phyloP scores from a whole-genome alignment of 2,113 vertebrate genomes.

The Herpetotheres cachinnans region DNA sequence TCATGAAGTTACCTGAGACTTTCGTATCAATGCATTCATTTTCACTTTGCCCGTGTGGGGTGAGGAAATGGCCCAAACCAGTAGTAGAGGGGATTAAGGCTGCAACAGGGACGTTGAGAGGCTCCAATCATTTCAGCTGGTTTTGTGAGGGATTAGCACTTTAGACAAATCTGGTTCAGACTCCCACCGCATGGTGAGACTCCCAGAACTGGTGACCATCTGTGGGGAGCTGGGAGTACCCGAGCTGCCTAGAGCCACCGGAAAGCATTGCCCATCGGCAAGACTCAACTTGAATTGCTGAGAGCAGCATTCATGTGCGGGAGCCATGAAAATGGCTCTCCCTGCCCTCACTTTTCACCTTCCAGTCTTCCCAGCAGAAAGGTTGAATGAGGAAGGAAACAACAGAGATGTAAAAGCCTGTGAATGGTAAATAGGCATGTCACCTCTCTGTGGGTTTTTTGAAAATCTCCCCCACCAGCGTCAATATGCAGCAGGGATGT shows the following conservation, averaged over 20 bases:
- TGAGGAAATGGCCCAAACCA: neutral
- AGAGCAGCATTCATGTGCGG: neutral
- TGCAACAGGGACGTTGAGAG: neutral
- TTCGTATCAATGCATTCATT: neutral
- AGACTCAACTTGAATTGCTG: neutral
- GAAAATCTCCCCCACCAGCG: neutral
- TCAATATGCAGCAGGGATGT: neutral
- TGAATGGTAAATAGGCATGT: neutral
- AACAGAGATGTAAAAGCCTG: neutral
- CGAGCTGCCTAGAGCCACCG: neutral
- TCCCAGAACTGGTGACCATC: neutral
- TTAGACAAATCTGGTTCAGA: neutral
- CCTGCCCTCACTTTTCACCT: neutral
- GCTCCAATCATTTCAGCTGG: neutral
- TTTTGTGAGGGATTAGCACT: neutral
- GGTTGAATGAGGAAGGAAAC: neutral
- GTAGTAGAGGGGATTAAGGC: neutral
- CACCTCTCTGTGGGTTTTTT: neutral
- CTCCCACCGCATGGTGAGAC: neutral
- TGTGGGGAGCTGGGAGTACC: neutral
- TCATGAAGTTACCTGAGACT: neutral
- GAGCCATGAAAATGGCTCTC: neutral
- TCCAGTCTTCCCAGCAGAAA: neutral
- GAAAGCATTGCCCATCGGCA: neutral
- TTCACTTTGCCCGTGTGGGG: neutral